phyloP scores from a whole-genome alignment of 1,140 invertebrate species.

The Fopius arisanus region DNA sequence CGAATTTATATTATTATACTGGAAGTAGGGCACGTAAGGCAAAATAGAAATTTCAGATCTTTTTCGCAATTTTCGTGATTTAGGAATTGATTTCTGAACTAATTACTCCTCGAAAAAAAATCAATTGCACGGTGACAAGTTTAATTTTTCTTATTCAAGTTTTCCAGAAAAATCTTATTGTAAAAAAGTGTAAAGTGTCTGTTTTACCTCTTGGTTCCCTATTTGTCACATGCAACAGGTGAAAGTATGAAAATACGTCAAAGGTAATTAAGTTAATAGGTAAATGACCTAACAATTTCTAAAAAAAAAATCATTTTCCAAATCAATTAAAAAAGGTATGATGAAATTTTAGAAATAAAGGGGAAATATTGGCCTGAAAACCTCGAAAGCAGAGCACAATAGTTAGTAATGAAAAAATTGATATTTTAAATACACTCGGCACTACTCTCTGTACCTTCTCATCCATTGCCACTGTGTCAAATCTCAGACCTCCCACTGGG shows the following conservation, averaged over 20 bases:
- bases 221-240: slow-evolving; percentile 2
- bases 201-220: too few relatives aligned
- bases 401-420: neutral
- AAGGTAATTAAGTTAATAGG: neutral
- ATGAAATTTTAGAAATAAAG: slow-evolving; percentile 7
- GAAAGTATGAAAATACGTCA: slow-evolving; percentile 8
- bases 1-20: too few relatives aligned
- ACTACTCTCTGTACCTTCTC: slow-evolving; percentile 47
- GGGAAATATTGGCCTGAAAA: slow-evolving; percentile 14
- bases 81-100: too few relatives aligned
- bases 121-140: too few relatives aligned
- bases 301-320: neutral
- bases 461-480: slow-evolving; percentile 49
- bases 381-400: neutral
- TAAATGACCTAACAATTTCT: neutral
- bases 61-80: too few relatives aligned
- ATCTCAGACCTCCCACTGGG: slow-evolving; percentile 39
- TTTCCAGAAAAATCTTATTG: too few relatives aligned
- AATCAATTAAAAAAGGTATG: slow-evolving; percentile 17
- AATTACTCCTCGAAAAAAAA: too few relatives aligned
- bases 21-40: too few relatives aligned
- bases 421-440: slow-evolving; percentile 24
- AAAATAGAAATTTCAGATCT: too few relatives aligned
- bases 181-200: too few relatives aligned
- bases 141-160: too few relatives aligned